Conservation (phyloP, 2,113 vertebrate species). For the Elachura formosa region DNA sequence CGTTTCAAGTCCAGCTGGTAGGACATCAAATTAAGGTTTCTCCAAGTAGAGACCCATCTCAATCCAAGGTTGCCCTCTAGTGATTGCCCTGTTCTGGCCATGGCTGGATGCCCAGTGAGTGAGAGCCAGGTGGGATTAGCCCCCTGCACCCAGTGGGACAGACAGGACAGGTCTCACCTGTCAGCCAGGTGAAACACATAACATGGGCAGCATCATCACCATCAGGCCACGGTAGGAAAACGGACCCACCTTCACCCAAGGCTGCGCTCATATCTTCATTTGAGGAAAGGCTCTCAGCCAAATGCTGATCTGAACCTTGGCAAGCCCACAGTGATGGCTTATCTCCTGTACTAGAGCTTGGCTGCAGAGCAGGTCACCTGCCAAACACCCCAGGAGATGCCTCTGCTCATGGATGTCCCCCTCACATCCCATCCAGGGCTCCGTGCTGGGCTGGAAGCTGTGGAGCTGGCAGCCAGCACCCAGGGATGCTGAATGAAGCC, state of each 20-base stretch:
- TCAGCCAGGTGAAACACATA: neutral
- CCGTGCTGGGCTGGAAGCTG: fast-evolving
- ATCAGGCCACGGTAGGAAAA: fast-evolving
- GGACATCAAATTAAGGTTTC: neutral
- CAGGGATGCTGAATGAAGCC: neutral
- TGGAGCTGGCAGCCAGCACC: neutral
- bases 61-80: conserved; percentile 54
- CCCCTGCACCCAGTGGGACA: neutral
- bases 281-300: neutral
- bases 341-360: neutral
- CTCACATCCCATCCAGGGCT: neutral
- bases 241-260: neutral
- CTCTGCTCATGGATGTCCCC: neutral
- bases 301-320: neutral
- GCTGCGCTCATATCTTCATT: fast-evolving
- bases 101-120: fast-evolving
- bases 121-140: fast-evolving
- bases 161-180: neutral
- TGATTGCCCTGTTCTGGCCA: conserved; percentile 9
- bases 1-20: neutral
- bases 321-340: neutral
- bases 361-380: neutral
- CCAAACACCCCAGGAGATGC: neutral
- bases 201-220: neutral
- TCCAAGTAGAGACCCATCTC: neutral